Percentiles rank a stretch among this genome's conserved stretches.
These are phyloP conservation scores for Paraescarpia echinospica DNA, from an alignment of 1,140 invertebrate genomes.

Conservation along the genomic window DNA sequence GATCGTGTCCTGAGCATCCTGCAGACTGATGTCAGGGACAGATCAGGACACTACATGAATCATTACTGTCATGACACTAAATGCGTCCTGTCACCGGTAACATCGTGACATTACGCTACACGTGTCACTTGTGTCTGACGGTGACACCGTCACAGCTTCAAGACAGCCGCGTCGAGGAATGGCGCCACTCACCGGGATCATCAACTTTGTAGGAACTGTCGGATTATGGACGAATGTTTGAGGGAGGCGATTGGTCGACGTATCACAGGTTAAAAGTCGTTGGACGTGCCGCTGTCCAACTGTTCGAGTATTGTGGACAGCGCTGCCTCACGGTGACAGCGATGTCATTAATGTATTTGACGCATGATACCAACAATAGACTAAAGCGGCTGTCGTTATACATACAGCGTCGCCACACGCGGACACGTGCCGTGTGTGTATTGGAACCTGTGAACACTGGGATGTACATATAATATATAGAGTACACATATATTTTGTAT, in stretches of 20 bases:
- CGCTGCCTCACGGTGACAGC: not conserved
- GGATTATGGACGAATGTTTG: not conserved
- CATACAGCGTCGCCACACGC: not conserved
- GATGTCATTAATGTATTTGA: not conserved
- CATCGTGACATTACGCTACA: not conserved
- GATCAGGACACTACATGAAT: not conserved
- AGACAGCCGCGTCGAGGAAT: not conserved
- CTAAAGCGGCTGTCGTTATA: not conserved
- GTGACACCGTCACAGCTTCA: not conserved
- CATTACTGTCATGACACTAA: not conserved
- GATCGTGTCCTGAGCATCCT: slow-evolving; percentile 94
- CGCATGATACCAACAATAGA: not conserved
- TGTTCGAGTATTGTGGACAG: not conserved
- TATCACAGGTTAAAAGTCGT: not conserved
- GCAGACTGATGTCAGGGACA: slow-evolving; percentile 65
- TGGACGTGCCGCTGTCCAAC: not conserved
- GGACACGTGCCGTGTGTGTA: not conserved
- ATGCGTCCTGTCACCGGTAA: not conserved
- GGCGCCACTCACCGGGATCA: too few species aligned
- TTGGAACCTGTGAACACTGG: not conserved
- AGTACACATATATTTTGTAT: slow-evolving; percentile 1
- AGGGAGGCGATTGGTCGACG: not conserved
- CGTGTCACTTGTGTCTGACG: not conserved
- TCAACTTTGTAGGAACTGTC: not conserved
- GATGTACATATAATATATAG: not conserved